Conservation (phyloP, 1,140 invertebrate species). For the Ladona fulva region DNA sequence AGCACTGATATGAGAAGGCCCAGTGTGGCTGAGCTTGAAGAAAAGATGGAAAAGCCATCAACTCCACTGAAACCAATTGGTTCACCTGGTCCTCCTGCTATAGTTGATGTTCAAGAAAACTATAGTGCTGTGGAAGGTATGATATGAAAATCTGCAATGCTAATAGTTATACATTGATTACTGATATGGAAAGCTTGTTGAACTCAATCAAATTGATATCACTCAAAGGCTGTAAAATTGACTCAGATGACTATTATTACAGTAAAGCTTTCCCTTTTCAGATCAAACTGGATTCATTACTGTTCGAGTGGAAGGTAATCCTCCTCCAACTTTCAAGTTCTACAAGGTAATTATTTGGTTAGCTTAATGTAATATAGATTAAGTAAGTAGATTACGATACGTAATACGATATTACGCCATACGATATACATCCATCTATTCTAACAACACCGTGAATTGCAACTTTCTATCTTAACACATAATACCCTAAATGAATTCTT, state of each 20-base stretch:
- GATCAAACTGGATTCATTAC: constrained; percentile 83
- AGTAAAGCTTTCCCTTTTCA: constrained; percentile 34
- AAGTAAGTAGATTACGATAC: no score
- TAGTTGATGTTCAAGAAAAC: constrained; percentile 82
- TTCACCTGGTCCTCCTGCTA: constrained; percentile 67
- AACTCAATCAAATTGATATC: no score
- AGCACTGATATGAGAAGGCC: constrained; percentile 75
- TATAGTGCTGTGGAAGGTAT: constrained; percentile 86
- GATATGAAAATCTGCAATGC: background rate
- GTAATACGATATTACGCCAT: no score
- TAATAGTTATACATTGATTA: background rate
- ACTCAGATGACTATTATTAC: no score
- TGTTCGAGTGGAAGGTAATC: constrained; percentile 82
- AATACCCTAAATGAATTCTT: no score
- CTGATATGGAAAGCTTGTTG: background rate
- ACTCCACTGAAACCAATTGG: constrained; percentile 71
- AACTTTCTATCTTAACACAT: no score
- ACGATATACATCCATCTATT: no score
- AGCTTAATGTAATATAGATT: no score
- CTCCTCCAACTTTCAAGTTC: constrained; percentile 89
- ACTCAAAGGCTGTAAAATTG: no score
- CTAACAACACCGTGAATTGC: no score
- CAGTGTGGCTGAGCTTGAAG: constrained; percentile 80
- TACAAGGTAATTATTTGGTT: constrained; percentile 61
- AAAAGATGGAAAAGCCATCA: constrained; percentile 79